A percentile compares a stretch with the other conserved stretches of the same genome.
phyloP scores from a whole-genome alignment of 1,140 invertebrate species.

The Brachionus manjavacas region DNA sequence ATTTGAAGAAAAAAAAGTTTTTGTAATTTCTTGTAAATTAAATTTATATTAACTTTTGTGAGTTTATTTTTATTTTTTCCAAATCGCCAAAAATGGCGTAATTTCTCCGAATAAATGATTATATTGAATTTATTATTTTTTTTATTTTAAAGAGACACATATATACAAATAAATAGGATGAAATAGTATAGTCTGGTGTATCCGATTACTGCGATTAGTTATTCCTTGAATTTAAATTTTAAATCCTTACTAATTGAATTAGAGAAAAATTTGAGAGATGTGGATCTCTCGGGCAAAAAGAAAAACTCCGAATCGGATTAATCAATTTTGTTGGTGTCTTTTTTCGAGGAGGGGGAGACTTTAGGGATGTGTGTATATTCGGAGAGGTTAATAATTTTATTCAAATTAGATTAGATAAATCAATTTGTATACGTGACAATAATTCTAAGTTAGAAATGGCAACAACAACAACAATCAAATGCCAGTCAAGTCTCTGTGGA shows the following conservation, averaged over 20 bases:
- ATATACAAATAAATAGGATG: no score
- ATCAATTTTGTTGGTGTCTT: background rate
- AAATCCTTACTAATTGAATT: conserved; percentile 28
- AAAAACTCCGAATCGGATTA: conserved; percentile 10
- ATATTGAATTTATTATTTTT: no score
- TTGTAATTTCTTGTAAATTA: no score
- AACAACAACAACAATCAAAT: background rate
- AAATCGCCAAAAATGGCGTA: no score
- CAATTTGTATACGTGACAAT: conserved; percentile 29
- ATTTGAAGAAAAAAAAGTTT: no score
- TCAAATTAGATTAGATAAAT: conserved; percentile 40
- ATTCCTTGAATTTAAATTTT: background rate
- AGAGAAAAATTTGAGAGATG: background rate
- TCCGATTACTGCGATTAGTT: no score
- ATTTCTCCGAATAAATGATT: no score
- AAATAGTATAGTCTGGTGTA: no score
- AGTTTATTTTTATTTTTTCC: no score
- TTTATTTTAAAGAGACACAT: no score
- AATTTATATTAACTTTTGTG: no score
- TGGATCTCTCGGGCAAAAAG: background rate
- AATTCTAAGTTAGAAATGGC: background rate
- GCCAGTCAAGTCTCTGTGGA: background rate
- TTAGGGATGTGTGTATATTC: background rate
- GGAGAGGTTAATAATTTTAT: background rate
- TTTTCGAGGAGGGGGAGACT: background rate